Evolutionary conservation across 2,888 invertebrate genomes (phyloP).

Genomic region (Diploptera punctata): DNA sequence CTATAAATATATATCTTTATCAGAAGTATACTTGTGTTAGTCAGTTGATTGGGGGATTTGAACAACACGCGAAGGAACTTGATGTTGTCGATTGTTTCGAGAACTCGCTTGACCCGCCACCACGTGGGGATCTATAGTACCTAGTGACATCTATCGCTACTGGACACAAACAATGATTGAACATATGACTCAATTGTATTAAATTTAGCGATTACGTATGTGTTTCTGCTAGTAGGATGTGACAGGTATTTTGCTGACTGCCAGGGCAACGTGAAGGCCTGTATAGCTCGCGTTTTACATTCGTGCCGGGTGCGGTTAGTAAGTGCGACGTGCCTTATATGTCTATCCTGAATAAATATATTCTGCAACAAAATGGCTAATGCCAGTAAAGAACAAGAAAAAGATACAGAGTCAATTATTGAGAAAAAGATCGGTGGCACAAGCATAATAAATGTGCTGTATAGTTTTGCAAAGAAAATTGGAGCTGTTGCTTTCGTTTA

Average conservation of each 20-base stretch:
- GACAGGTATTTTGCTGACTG: not conserved
- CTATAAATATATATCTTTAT: too few relatives aligned
- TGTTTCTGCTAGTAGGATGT: not conserved
- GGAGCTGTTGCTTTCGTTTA: constrained; percentile 78
- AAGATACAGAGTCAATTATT: not conserved
- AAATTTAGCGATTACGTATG: constrained; percentile 21
- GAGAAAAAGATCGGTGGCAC: constrained; percentile 31
- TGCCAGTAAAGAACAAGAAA: constrained; percentile 17
- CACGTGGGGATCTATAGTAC: too few relatives aligned
- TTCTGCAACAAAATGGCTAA: not conserved
- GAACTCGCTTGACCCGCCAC: too few relatives aligned
- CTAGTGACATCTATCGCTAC: too few relatives aligned
- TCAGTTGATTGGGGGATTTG: too few relatives aligned
- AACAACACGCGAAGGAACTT: too few relatives aligned
- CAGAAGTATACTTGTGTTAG: too few relatives aligned
- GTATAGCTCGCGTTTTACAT: not conserved
- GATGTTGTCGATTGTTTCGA: too few relatives aligned
- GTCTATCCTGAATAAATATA: not conserved
- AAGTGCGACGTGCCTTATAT: not conserved
- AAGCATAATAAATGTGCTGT: constrained; percentile 63
- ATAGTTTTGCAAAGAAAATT: constrained; percentile 70
- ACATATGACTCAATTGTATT: too few relatives aligned
- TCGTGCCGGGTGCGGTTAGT: not conserved
- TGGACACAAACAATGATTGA: too few relatives aligned
- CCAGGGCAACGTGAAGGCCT: not conserved